phyloP scores from a whole-genome alignment of 2,797 vertebrate genomes.

The Lycodopsis pacificus region DNA sequence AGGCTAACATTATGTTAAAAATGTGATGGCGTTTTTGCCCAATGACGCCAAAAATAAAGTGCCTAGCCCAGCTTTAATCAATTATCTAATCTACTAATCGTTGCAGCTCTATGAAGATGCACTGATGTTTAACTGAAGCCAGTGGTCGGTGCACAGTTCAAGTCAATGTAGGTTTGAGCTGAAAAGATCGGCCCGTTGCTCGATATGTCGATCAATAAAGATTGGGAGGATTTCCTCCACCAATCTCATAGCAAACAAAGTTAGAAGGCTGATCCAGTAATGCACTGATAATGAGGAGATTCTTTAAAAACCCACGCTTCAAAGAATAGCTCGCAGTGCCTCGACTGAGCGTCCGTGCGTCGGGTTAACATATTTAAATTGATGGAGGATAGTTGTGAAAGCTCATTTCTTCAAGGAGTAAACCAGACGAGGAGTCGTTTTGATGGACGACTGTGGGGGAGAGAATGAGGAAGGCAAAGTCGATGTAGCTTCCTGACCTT shows the following conservation, averaged over 20 bases:
- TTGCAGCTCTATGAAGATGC: neutral
- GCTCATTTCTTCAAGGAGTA: slow-evolving; percentile 17
- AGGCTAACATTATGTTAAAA: neutral
- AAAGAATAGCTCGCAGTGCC: slow-evolving; percentile 42
- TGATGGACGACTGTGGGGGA: slow-evolving; percentile 8
- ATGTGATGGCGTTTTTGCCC: neutral
- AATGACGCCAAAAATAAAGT: neutral
- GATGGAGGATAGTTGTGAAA: slow-evolving; percentile 20
- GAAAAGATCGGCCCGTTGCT: neutral
- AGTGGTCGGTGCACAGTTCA: neutral
- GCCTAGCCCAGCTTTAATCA: neutral
- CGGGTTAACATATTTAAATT: slow-evolving; percentile 31
- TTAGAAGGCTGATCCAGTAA: slow-evolving; percentile 50
- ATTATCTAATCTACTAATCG: neutral
- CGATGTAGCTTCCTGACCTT: slow-evolving; percentile 29
- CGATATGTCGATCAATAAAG: neutral
- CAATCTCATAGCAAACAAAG: slow-evolving; percentile 41
- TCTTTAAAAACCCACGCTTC: slow-evolving; percentile 43
- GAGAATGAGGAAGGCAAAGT: slow-evolving; percentile 19
- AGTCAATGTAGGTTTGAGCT: neutral
- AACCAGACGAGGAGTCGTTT: slow-evolving; percentile 11
- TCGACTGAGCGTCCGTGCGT: slow-evolving; percentile 42
- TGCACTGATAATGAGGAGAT: slow-evolving; percentile 38
- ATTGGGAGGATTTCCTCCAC: neutral
- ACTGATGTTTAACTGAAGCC: neutral